Base-by-base conservation (phyloP, 1,140 invertebrate species). In the Nasonia vitripennis region DNA sequence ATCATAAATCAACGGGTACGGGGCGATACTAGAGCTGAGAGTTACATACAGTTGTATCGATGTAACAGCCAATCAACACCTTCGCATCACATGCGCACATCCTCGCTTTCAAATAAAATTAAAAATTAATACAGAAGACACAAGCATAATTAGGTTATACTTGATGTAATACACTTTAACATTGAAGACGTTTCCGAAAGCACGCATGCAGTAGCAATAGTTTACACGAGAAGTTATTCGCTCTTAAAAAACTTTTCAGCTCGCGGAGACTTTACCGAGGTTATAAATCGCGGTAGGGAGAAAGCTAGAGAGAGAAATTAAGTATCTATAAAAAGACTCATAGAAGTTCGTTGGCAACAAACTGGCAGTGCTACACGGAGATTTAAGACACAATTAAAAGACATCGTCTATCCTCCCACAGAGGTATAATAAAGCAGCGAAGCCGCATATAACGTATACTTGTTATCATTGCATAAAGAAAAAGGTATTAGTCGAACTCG, bases 301-400 rank as follows among this genome's bases (percentile, higher is more conserved):
- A 62, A n/a, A 62, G 55, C 55, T 62, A 62, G 55, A 62, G 55
- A 27, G 31, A 84, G 75, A 78, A 84, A 84, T 84, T 84, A 84
- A 84, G 82, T 84, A 84, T 84, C 82, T 84, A 78, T 78, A 84
- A 78, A 83, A 84, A 84, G 75, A 75, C 55, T 83, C 81, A 83
- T 83, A 78, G 82, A 78, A 78, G 74, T 78, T 34, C 74, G 75
- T 70, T 78, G 82, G 82, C 82, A 84, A 84, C 62, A 78, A 84
- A 78, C 55, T 78, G 23, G 74, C 75, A 71, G 41, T 78, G 82
- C 70, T 84, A 78, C 62, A 62, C 62, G 62, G 41, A 84, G 75
- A 78, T 84, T 84, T 78, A 84, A 78, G 75, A 34, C 73, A 67
- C 71, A 83, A 83, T 83, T 83, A 83, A 77, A 83, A 77, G 81